phyloP scores from a whole-genome alignment of 92 coral and sea anemone species.

The Zoanthus solanderi region DNA sequence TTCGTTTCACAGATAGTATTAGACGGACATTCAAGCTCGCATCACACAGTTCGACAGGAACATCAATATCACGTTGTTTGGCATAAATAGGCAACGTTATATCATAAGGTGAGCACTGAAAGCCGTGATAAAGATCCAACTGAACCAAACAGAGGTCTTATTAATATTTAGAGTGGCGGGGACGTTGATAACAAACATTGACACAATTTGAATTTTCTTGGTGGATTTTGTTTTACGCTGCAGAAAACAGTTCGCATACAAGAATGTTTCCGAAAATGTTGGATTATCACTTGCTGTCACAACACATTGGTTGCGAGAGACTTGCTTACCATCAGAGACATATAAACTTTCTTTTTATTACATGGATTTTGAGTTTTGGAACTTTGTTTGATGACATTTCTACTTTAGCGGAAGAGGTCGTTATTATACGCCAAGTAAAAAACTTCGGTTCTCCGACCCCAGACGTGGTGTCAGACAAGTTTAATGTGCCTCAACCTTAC shows the following conservation, averaged over 20 bases:
- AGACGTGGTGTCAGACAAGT: not conserved
- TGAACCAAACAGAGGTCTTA: not conserved
- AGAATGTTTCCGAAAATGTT: not conserved
- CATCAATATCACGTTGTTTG: not conserved
- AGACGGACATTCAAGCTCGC: not conserved
- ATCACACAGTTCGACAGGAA: not conserved
- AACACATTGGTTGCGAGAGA: not conserved
- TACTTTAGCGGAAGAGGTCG: not conserved
- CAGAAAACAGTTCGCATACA: not conserved
- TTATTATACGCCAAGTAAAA: not conserved
- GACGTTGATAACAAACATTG: not conserved
- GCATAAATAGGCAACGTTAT: not conserved
- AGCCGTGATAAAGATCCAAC: not conserved
- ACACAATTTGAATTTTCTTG: not conserved
- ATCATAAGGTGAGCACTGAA: not conserved
- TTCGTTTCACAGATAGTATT: not conserved
- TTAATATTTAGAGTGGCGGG: not conserved
- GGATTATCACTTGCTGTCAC: not conserved
- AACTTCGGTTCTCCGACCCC: not conserved
- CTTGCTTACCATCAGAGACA: not conserved
- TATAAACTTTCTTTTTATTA: not conserved
- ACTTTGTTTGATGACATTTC: not conserved
- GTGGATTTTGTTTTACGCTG: not conserved
- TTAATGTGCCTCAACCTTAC: not conserved
- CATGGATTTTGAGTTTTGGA: not conserved